phyloP scores from a whole-genome alignment of 1,140 invertebrate genomes.

The Geopemphigus sp. region DNA sequence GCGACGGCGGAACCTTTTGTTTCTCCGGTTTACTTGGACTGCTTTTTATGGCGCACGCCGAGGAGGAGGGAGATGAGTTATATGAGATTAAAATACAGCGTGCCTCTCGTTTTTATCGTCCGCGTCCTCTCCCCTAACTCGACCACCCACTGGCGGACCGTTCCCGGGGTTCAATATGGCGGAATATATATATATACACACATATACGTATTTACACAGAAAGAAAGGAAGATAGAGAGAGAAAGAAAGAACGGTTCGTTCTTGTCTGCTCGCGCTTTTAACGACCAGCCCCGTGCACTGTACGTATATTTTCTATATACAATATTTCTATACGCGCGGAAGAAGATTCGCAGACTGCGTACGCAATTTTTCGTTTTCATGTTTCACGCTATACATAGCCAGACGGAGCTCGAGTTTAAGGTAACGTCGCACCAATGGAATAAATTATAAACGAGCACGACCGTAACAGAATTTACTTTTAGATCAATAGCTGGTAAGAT shows the following conservation, averaged over 20 bases:
- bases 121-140: not conserved
- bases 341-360: too few relatives aligned
- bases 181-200: slow-evolving; percentile 7
- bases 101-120: slow-evolving; percentile 43
- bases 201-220: not conserved
- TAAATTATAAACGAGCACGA: too few relatives aligned
- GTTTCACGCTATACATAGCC: too few relatives aligned
- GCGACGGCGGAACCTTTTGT: slow-evolving; percentile 27
- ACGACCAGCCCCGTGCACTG: too few relatives aligned
- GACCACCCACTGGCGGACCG: not conserved
- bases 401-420: too few relatives aligned
- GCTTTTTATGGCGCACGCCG: slow-evolving; percentile 34
- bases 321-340: too few relatives aligned
- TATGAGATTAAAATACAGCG: slow-evolving; percentile 47
- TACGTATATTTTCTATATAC: too few relatives aligned
- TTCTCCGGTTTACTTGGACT: slow-evolving; percentile 37
- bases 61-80: slow-evolving; percentile 39
- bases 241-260: not conserved
- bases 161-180: slow-evolving; percentile 25
- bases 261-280: not conserved
- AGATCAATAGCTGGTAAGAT: too few relatives aligned
- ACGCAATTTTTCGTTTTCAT: too few relatives aligned
- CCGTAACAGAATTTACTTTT: too few relatives aligned
- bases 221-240: not conserved
- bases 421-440: too few relatives aligned